Percentiles rank a stretch among this genome's conserved stretches.
phyloP scores from a whole-genome alignment of 2,797 vertebrate genomes.

The Miichthys miiuy region DNA sequence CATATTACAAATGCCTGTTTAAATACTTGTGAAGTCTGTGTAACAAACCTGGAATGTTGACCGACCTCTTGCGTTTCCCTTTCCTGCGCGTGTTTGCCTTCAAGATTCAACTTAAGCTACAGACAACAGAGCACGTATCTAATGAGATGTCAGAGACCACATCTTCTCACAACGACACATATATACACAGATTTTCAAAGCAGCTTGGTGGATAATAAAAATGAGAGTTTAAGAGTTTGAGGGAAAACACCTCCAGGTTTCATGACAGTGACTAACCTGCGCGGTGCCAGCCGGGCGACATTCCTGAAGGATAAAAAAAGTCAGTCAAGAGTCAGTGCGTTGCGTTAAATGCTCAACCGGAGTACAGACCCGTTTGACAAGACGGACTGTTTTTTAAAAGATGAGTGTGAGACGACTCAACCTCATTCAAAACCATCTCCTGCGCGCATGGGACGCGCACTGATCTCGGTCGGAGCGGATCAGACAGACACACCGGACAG shows the following conservation, averaged over 20 bases:
- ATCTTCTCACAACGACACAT: not conserved
- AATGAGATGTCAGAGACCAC: too few relatives aligned
- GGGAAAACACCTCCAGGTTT: not conserved
- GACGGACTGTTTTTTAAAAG: slow-evolving; percentile 67
- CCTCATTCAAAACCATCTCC: slow-evolving; percentile 71
- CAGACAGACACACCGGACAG: too few relatives aligned
- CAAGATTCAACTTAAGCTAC: not conserved
- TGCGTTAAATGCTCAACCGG: slow-evolving; percentile 28
- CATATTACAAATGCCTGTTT: slow-evolving; percentile 50
- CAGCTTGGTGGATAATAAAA: fast-evolving
- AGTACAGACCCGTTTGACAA: slow-evolving; percentile 79
- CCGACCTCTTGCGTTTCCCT: slow-evolving; percentile 22
- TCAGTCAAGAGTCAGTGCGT: slow-evolving; percentile 39
- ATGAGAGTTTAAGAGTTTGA: not conserved
- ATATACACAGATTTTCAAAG: fast-evolving
- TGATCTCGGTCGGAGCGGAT: too few relatives aligned
- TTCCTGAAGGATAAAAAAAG: slow-evolving; percentile 73
- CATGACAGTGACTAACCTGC: slow-evolving; percentile 60
- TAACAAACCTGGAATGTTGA: slow-evolving; percentile 65
- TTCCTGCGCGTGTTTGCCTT: slow-evolving; percentile 8
- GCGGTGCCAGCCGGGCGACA: slow-evolving; percentile 74
- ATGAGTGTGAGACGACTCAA: slow-evolving; percentile 51
- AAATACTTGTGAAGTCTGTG: slow-evolving; percentile 47
- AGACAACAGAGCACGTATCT: not conserved
- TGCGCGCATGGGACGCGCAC: slow-evolving; percentile 39